Base-by-base conservation (phyloP, 92 coral and sea anemone genomes). In the Siderastrea radians region DNA sequence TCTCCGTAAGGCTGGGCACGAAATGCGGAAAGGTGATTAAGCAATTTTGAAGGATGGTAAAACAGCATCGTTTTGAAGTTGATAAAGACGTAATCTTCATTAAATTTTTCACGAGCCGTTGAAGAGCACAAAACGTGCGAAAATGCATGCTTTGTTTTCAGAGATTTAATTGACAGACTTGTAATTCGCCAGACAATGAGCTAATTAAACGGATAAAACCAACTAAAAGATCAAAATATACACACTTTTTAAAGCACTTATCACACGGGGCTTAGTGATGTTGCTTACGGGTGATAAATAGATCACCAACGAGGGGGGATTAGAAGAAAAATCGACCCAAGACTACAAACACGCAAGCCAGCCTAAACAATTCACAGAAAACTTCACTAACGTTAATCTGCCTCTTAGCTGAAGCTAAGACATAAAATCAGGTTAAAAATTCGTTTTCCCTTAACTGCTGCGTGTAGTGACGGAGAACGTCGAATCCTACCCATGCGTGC, bases 321-420 rank as follows among this genome's bases (percentile, higher is more conserved):
- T 73, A 61, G 11, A 73, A 2, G 78, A 52, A 84, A 84, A 84
- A 60, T 64, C 71, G 72, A 49, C 4, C 80, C 46, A 74, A 74
- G 87, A 84, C 80, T 84, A 84, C 87, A 84, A 84, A 84, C 87
- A 84, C 87, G 87, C 87, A 84, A 84, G 87, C 72, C 87, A 74
- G 80, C 87, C 80, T 48, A 84, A 84, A 84, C 87, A 84, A 84
- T 84, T 84, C 80, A 69, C 64, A 70, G 63, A 82, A 70, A 82
- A 82, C 58, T 59, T 49, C 47, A 60, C 68, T 45, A 58, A 61
- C 3, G 57, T 7, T 69, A 82, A 82, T 82, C 86, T 82, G 78
- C 55, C 5, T 57, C 77, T 82, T 49, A 70, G 46, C 68, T 55
- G 48, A 55, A 70, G 77, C 68, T 69, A 72, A 82, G 64, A 71